phyloP scores from a whole-genome alignment of 1,140 invertebrate species.

The Trissolcus basalis region DNA sequence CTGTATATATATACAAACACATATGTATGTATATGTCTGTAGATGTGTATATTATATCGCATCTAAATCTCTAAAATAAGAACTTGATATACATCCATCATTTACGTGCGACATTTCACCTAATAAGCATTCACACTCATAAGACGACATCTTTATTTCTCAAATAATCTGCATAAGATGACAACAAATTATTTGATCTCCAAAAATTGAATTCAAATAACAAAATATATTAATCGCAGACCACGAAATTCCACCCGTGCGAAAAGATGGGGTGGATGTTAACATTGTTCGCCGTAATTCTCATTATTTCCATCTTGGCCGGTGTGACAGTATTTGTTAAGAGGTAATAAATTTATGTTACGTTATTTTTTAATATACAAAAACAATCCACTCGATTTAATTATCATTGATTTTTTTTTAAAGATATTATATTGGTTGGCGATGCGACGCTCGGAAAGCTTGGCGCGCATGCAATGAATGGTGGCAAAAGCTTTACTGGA shows the following conservation, averaged over 20 bases:
- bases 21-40: no score
- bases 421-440: conserved; percentile 68
- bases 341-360: conserved; percentile 58
- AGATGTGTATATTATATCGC: no score
- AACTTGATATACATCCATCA: no score
- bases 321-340: conserved; percentile 64
- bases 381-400: conserved; percentile 31
- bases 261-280: conserved; percentile 68
- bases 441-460: conserved; percentile 67
- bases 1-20: no score
- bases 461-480: conserved; percentile 74
- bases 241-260: not conserved
- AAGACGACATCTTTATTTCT: no score
- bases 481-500: conserved; percentile 71
- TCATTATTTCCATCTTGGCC: conserved; percentile 64
- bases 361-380: conserved; percentile 3
- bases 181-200: no score
- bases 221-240: no score
- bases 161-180: no score
- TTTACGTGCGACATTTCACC: no score
- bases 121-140: no score
- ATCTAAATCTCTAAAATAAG: no score
- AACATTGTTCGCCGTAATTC: conserved; percentile 64
- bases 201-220: no score
- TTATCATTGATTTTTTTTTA: conserved; percentile 18